Conservation (phyloP, 2,113 vertebrate genomes). For the Pogona vitticeps region DNA sequence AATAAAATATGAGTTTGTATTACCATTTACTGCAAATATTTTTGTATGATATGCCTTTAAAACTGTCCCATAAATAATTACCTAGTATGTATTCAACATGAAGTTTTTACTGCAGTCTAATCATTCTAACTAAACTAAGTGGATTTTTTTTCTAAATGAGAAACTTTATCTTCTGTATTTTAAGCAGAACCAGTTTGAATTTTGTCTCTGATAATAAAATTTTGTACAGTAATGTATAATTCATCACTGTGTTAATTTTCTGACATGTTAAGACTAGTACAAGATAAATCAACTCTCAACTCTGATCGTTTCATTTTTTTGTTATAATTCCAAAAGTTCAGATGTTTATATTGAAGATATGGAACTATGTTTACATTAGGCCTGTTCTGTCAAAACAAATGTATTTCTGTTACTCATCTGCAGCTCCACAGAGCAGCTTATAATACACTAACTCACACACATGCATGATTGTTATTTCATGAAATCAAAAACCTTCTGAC, state of each 20-base stretch:
- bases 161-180: slow-evolving; percentile 76
- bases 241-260: slow-evolving; percentile 77
- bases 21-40: slow-evolving; percentile 59
- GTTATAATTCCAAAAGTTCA: slow-evolving; percentile 50
- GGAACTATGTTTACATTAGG: no score
- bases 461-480: no score
- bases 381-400: no score
- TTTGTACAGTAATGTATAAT: slow-evolving; percentile 76
- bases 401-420: no score
- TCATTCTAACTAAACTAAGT: slow-evolving; percentile 60
- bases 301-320: slow-evolving; percentile 63
- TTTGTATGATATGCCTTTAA: slow-evolving; percentile 64
- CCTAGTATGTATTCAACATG: slow-evolving; percentile 58
- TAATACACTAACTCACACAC: not conserved
- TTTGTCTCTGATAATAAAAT: slow-evolving; percentile 80
- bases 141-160: slow-evolving; percentile 63
- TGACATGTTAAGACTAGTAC: slow-evolving; percentile 47
- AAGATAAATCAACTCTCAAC: slow-evolving; percentile 63
- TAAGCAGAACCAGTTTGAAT: slow-evolving; percentile 76
- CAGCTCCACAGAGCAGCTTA: not conserved
- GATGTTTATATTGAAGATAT: no score
- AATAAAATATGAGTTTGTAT: slow-evolving; percentile 62
- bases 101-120: slow-evolving; percentile 65
- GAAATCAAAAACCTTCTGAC: not conserved
- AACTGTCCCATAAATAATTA: slow-evolving; percentile 61